These are phyloP conservation scores for Neodiprion virginianus DNA, from an alignment of 1,140 invertebrate species.

Conservation along the genomic window DNA sequence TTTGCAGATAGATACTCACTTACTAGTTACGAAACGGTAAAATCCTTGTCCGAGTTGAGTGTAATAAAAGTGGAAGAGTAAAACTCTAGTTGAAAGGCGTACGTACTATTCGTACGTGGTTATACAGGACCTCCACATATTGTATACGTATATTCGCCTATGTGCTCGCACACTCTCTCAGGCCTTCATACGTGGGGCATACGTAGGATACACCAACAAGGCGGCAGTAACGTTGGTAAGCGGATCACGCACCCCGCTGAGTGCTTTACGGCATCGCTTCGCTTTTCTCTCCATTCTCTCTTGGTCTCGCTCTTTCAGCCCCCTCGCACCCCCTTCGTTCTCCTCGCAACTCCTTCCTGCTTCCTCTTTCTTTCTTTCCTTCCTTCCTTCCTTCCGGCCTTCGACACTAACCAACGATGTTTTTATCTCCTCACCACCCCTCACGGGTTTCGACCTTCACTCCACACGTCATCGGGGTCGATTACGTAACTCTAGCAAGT, in stretches of 20 bases:
- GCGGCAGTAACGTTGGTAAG: conserved; percentile 51
- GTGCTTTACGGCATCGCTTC: conserved; percentile 60
- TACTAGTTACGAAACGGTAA: no score
- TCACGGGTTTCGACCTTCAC: background rate
- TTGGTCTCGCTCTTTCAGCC: conserved; percentile 35
- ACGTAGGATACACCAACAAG: background rate
- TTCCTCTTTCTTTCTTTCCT: conserved; percentile 34
- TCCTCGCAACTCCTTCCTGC: conserved; percentile 40
- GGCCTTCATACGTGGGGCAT: no score
- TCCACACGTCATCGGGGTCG: background rate
- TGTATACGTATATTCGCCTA: no score
- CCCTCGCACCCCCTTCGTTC: conserved; percentile 33
- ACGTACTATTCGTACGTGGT: no score
- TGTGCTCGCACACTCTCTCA: no score
- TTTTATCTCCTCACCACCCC: background rate
- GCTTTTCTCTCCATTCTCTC: conserved; percentile 25
- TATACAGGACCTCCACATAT: no score
- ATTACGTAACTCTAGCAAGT: background rate
- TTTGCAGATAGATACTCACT: no score
- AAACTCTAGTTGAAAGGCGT: no score
- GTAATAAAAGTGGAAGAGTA: no score
- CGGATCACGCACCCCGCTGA: conserved; percentile 58
- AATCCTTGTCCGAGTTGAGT: no score
- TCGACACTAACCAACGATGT: background rate
- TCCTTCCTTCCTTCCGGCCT: conserved; percentile 27